These are phyloP conservation scores for Pan troglodytes DNA, from an alignment of 2,113 vertebrate genomes.

Conservation along the genomic window NHGRI_mPanTro3-v2.1_pri NC_072413.2:62859501-62860000, in stretches of 20 bases:
- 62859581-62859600: no score
- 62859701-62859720: neutral
- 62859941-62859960: neutral
- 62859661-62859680: neutral
- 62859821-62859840: neutral
- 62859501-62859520: neutral
- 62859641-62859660: neutral
- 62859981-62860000: neutral
- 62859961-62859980: neutral
- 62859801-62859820: neutral
- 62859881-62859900: conserved; percentile 36
- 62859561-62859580: no score
- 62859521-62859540: conserved; percentile 37
- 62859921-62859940: conserved; percentile 25
- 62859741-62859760: conserved; percentile 16
- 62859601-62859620: no score
- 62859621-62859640: no score
- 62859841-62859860: conserved; percentile 20
- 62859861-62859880: neutral
- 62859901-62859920: conserved; percentile 32
- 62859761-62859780: neutral
- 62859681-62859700: neutral
- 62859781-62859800: neutral
- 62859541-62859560: neutral
- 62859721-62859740: neutral